phyloP scores from a whole-genome alignment of 2,888 invertebrate genomes.

The Urechis unicinctus region DNA sequence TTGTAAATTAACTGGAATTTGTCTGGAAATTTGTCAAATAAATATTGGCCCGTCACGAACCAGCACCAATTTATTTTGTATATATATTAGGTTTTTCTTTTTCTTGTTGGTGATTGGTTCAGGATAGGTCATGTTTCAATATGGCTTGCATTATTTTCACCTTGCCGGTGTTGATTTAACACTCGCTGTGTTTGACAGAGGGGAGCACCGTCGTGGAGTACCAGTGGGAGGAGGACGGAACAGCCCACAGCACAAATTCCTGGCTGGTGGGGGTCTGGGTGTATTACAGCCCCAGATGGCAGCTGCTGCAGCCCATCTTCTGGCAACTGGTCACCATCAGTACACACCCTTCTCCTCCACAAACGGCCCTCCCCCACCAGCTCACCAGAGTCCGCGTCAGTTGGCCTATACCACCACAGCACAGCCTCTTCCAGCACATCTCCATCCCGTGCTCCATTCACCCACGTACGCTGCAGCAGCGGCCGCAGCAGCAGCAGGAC shows the following conservation, averaged over 20 bases:
- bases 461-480: slow-evolving; percentile 21
- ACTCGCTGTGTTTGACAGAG: no score
- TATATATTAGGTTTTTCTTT: no score
- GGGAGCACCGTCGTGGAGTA: not conserved
- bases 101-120: no score
- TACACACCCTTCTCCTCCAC: slow-evolving; percentile 39
- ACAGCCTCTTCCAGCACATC: slow-evolving; percentile 75
- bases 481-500: slow-evolving; percentile 14
- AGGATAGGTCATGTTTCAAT: no score
- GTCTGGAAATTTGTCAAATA: no score
- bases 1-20: no score
- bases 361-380: slow-evolving; percentile 67
- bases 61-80: no score
- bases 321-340: slow-evolving; percentile 15
- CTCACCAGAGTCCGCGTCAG: slow-evolving; percentile 65
- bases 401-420: slow-evolving; percentile 37
- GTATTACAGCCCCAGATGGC: no score
- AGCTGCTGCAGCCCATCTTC: not conserved
- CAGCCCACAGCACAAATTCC: not conserved
- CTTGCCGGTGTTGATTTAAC: no score
- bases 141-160: no score
- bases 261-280: no score
- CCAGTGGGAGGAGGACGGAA: not conserved
- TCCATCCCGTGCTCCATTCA: slow-evolving; percentile 54
- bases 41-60: no score